Evolutionary conservation across 1,140 invertebrate species (phyloP), one percentile per base, ranked within the genome.

Genomic region (Magallana gigas): DNA sequence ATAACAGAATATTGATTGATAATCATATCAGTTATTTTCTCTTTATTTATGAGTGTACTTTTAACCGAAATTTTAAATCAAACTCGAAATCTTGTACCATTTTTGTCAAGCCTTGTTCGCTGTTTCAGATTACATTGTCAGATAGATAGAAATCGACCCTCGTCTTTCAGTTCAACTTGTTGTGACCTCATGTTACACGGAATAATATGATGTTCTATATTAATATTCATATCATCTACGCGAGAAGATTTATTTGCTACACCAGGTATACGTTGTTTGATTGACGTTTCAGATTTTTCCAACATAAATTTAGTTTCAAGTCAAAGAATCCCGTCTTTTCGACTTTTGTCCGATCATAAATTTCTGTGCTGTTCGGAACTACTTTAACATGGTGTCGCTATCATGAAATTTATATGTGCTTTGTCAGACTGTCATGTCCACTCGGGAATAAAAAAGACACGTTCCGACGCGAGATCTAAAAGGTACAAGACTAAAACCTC

Each of bases 261-360:
- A 76, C 68, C 12, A 23, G 23, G 23, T 12, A 12, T 29, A 76
- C 23, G 23, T 29, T 76, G 68, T 76, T 76, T 18, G 23, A 76
- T 76, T 11, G 68, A 76, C 68, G 23, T 48, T 76, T 71, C 68
- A 29, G 23, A 71, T 71, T 71, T 29, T 71, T 71, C 23, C 68
- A 76, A 76, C 68, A 76, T 76, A 29, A 76, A 29, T 8, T 76
- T 36, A 12, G 68, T 48, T 76, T 76, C 68, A 76, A 76, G 6
- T 23, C 68, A 12, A 36, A 76, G 68, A 76, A 12, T 76, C 36
- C 11, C 23, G 68, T 76, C 68, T 76, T 76, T 76, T 36, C 23
- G 23, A 76, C 68, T 76, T 76, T 76, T 76, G 68, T 76, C 68
- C 68, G 68, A 76, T 36, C 68, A 76, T 76, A 76, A 76, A 76